Evolutionary conservation across 1,140 invertebrate species (phyloP).

Genomic region (Drosophila persimilis): DNA sequence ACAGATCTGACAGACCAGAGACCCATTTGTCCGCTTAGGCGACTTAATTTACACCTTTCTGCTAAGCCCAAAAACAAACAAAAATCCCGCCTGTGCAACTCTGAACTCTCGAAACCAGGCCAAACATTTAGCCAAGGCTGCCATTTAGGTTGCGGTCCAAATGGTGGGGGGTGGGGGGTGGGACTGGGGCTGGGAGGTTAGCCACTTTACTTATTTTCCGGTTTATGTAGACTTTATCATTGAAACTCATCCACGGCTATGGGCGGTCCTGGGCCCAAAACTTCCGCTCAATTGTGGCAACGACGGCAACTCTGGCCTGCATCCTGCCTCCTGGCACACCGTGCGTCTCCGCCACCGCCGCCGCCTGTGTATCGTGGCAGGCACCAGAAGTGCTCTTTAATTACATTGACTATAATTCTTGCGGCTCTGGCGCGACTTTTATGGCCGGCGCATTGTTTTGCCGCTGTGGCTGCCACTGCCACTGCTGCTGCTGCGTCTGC

Average conservation of each 20-base stretch:
- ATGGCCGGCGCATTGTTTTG: conserved; percentile 61
- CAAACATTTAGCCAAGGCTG: conserved; percentile 57
- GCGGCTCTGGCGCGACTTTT: conserved; percentile 75
- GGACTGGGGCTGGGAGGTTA: conserved; percentile 21
- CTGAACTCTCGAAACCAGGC: conserved; percentile 44
- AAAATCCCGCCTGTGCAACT: conserved; percentile 43
- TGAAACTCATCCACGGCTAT: conserved; percentile 53
- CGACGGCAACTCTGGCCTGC: conserved; percentile 43
- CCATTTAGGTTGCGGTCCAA: conserved; percentile 56
- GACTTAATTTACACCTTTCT: conserved; percentile 77
- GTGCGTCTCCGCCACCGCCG: neutral
- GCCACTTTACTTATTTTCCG: conserved; percentile 77
- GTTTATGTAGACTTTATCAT: conserved; percentile 78
- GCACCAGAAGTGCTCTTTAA: conserved; percentile 69
- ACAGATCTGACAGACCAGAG: conserved; percentile 3
- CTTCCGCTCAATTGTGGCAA: conserved; percentile 71
- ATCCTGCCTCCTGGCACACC: conserved; percentile 18
- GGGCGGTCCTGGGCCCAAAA: conserved; percentile 39
- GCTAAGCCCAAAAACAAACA: conserved; percentile 69
- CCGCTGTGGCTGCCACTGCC: neutral
- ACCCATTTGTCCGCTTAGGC: conserved; percentile 62
- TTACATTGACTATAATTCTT: conserved; percentile 80
- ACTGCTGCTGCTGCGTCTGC: conserved; percentile 20
- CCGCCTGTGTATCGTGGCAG: conserved; percentile 40
- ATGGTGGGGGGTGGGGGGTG: neutral